Evolutionary conservation across 2,113 vertebrate species (phyloP).

Genomic region (Anolis carolinensis): DNA sequence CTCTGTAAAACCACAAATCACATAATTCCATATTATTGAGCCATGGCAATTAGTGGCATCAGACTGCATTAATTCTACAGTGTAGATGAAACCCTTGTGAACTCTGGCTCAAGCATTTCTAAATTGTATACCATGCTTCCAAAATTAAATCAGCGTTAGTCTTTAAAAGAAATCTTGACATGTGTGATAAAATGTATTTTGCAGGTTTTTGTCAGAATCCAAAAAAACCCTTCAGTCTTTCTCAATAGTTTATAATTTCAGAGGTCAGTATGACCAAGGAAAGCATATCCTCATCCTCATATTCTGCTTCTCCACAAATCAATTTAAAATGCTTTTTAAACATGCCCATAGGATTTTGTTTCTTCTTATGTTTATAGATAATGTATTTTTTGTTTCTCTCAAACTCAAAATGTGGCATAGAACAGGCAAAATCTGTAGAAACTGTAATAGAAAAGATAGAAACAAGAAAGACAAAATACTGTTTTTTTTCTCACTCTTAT

Average conservation of each 20-base stretch:
- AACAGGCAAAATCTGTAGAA: conserved; percentile 4
- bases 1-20: too few species aligned
- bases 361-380: background rate
- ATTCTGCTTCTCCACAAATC: conserved; percentile 49
- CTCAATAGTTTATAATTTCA: conserved; percentile 46
- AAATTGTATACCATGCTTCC: conserved; percentile 35
- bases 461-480: background rate
- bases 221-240: conserved; percentile 54
- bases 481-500: background rate
- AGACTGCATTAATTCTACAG: too few species aligned
- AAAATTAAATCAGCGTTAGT: conserved; percentile 50
- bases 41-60: too few species aligned
- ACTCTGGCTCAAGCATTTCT: too few species aligned
- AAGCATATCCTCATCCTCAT: conserved; percentile 12
- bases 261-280: conserved; percentile 63
- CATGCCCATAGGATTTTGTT: conserved; percentile 3
- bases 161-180: conserved; percentile 26
- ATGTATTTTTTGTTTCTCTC: conserved; percentile 23
- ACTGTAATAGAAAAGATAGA: background rate
- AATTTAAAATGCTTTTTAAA: conserved; percentile 38
- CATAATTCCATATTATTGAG: too few species aligned
- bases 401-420: conserved; percentile 4
- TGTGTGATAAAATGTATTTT: conserved; percentile 47
- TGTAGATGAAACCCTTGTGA: too few species aligned
- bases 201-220: conserved; percentile 44